Conservation (phyloP, 2,888 invertebrate species). For the Diabrotica balteata region DNA sequence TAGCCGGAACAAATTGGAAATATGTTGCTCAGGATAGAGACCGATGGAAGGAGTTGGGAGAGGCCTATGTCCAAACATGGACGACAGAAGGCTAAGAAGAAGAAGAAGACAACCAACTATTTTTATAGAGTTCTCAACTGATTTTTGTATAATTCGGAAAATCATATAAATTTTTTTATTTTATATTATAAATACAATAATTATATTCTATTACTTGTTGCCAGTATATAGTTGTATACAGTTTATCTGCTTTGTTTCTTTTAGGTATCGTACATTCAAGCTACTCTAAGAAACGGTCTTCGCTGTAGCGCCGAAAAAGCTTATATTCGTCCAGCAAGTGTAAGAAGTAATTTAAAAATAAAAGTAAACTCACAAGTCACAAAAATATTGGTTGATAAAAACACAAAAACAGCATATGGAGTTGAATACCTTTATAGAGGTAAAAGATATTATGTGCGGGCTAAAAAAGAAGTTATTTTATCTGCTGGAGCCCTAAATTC, state of each 20-base stretch:
- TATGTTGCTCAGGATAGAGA: too few species aligned
- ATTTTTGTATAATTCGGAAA: too few species aligned
- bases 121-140: too few species aligned
- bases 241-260: background rate
- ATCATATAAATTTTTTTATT: too few species aligned
- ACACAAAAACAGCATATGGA: constrained; percentile 59
- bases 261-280: constrained; percentile 65
- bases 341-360: background rate
- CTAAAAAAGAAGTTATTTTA: constrained; percentile 66
- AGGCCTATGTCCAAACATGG: too few species aligned
- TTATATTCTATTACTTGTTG: too few species aligned
- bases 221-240: too few species aligned
- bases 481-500: constrained; percentile 80
- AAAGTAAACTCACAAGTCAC: background rate
- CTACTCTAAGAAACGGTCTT: constrained; percentile 66
- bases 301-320: constrained; percentile 73
- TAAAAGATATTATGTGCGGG: constrained; percentile 53
- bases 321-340: constrained; percentile 66
- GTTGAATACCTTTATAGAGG: constrained; percentile 48
- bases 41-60: too few species aligned
- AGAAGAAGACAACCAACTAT: too few species aligned
- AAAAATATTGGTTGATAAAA: background rate
- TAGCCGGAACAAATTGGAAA: too few species aligned
- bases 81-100: too few species aligned
- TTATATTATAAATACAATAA: too few species aligned